A percentile compares a stretch with the other conserved stretches of the same genome.
phyloP scores from a whole-genome alignment of 2,888 invertebrate genomes.

The Morinoia aosen region DNA sequence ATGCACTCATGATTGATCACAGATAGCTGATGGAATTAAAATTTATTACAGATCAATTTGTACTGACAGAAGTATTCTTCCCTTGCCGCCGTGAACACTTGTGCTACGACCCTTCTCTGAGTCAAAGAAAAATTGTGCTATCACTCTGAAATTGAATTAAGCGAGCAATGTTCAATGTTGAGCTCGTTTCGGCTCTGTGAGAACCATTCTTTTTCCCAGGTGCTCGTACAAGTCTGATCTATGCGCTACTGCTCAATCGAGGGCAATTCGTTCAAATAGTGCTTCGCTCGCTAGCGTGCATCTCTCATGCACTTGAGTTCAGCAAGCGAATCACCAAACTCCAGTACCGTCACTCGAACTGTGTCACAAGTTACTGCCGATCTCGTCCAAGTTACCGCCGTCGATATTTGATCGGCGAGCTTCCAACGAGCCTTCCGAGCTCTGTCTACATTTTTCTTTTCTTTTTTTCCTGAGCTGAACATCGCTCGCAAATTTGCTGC shows the following conservation, averaged over 20 bases:
- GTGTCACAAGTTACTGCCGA: background rate
- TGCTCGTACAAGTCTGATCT: background rate
- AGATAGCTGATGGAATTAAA: background rate
- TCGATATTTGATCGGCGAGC: constrained; percentile 32
- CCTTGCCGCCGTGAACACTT: background rate
- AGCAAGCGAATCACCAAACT: background rate
- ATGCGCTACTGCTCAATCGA: background rate
- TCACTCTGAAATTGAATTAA: background rate
- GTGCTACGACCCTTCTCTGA: background rate
- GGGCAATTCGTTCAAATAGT: background rate
- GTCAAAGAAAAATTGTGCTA: background rate
- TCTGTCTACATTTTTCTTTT: background rate
- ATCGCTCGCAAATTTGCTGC: constrained; percentile 44
- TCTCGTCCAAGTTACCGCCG: constrained; percentile 15
- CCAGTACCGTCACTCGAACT: background rate
- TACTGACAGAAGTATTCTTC: background rate
- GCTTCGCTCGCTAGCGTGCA: background rate
- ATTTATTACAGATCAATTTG: background rate
- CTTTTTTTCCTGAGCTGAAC: background rate
- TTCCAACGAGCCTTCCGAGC: constrained; percentile 2
- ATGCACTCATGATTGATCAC: background rate
- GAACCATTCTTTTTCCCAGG: background rate
- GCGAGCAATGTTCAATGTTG: background rate
- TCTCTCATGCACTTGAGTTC: background rate
- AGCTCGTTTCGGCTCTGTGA: background rate